Percentiles rank a stretch among this genome's conserved stretches.
Evolutionary conservation across 2,797 vertebrate genomes (phyloP).

Genomic region (Cephalopachus bancanus): DNA sequence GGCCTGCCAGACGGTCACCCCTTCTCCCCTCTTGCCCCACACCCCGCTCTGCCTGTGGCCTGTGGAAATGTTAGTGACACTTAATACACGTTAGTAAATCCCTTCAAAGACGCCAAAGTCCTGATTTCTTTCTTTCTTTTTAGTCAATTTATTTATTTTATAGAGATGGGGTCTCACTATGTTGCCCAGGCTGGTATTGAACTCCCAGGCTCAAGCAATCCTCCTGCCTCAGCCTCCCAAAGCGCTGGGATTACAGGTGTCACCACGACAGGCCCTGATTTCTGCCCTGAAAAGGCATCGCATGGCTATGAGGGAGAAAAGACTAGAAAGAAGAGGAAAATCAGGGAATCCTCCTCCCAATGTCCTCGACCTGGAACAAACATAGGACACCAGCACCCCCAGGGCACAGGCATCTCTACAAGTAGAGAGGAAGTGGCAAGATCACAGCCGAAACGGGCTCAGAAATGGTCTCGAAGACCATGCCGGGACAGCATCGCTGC

Average conservation of each 20-base stretch:
- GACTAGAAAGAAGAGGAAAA: background rate
- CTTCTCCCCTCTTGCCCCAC: background rate
- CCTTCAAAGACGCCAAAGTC: background rate
- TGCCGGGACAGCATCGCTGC: fast-evolving
- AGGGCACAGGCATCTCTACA: background rate
- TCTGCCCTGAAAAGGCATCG: background rate
- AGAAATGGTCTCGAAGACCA: background rate
- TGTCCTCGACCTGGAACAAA: background rate
- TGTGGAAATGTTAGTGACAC: background rate
- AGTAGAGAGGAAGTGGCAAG: background rate
- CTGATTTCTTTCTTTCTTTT: background rate
- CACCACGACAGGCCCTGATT: too few relatives aligned
- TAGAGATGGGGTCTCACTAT: too few relatives aligned
- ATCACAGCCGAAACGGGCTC: background rate
- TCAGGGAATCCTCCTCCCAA: background rate
- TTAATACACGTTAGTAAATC: slow-evolving; percentile 64
- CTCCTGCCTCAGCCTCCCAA: too few relatives aligned
- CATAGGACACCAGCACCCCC: background rate
- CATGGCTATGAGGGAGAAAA: background rate
- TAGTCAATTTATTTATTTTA: too few relatives aligned
- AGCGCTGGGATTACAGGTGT: too few relatives aligned
- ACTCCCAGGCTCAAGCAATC: too few relatives aligned
- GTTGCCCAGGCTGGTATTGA: too few relatives aligned
- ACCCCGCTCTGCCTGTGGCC: background rate
- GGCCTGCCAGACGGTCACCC: background rate